Evolutionary conservation across 2,113 vertebrate species (phyloP).

Genomic region (Speoplatyrhinus poulsoni): DNA sequence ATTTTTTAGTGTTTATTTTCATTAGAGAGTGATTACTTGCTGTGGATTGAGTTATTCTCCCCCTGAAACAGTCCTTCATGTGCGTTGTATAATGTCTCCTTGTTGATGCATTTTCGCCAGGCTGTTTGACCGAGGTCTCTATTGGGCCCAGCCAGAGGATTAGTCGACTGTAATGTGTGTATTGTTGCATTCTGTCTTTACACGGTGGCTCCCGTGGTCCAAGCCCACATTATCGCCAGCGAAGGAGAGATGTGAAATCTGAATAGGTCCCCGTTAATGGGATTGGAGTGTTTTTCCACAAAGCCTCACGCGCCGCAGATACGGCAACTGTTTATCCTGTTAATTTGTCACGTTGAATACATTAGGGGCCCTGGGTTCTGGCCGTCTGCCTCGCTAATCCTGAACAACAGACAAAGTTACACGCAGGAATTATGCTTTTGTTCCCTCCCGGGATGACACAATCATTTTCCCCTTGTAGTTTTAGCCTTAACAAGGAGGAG

Average conservation of each 20-base stretch:
- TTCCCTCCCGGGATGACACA: no score
- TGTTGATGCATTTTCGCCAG: constrained; percentile 9
- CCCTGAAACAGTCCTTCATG: neutral
- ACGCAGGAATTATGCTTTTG: no score
- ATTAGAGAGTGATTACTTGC: no score
- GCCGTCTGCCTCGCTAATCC: constrained; percentile 74
- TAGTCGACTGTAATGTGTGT: constrained; percentile 61
- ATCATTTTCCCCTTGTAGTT: no score
- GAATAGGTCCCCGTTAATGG: constrained; percentile 72
- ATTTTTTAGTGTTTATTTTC: no score
- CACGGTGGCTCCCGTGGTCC: constrained; percentile 43
- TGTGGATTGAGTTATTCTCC: neutral
- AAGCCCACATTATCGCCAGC: constrained; percentile 40
- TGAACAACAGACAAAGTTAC: constrained; percentile 18
- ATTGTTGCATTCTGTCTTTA: constrained; percentile 40
- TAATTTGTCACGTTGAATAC: constrained; percentile 83
- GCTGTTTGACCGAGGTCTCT: constrained; percentile 44
- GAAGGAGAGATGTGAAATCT: constrained; percentile 62
- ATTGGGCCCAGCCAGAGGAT: constrained; percentile 54
- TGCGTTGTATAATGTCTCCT: constrained; percentile 9
- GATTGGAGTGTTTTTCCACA: constrained; percentile 74
- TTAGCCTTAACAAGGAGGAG: no score
- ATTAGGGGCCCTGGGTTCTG: constrained; percentile 71
- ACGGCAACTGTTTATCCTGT: constrained; percentile 79
- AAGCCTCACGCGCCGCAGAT: constrained; percentile 72